Conservation (phyloP, 37 sponge, comb jelly and placozoan genomes). For the Oopsacas minuta region DNA sequence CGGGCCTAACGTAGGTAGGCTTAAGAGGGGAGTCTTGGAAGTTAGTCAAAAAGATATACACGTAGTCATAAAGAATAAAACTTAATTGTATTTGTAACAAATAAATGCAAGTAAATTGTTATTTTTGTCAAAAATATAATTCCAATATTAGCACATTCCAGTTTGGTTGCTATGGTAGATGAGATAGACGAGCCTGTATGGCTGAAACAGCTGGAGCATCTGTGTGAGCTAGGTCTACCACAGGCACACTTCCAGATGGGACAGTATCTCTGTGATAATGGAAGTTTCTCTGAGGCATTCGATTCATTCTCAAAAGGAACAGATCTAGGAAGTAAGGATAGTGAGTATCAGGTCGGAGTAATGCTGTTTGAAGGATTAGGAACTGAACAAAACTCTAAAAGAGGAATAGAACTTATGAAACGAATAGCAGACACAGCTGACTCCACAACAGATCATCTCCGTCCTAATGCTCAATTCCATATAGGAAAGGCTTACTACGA, state of each 20-base stretch:
- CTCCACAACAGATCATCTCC: constrained; percentile 21
- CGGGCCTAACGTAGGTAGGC: neutral
- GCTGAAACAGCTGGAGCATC: neutral
- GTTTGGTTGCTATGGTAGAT: neutral
- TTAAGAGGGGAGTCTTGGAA: neutral
- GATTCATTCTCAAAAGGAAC: neutral
- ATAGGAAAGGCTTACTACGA: constrained; percentile 34
- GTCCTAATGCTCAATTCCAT: constrained; percentile 35
- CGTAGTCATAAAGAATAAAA: neutral
- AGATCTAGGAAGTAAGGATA: constrained; percentile 21
- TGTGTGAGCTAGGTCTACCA: neutral
- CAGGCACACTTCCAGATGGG: constrained; percentile 21
- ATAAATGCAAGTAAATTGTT: no score
- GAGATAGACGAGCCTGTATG: neutral
- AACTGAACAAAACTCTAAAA: constrained; percentile 23
- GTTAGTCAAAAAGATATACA: neutral
- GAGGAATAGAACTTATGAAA: constrained; percentile 30
- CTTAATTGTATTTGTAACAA: neutral
- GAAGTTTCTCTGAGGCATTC: neutral
- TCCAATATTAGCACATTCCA: no score
- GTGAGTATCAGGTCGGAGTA: constrained; percentile 28
- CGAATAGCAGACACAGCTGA: constrained; percentile 19
- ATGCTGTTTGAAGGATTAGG: constrained; percentile 46
- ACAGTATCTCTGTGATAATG: neutral
- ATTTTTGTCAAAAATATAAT: no score